phyloP scores from a whole-genome alignment of 2,113 vertebrate genomes.

The Glaucomys volans region DNA sequence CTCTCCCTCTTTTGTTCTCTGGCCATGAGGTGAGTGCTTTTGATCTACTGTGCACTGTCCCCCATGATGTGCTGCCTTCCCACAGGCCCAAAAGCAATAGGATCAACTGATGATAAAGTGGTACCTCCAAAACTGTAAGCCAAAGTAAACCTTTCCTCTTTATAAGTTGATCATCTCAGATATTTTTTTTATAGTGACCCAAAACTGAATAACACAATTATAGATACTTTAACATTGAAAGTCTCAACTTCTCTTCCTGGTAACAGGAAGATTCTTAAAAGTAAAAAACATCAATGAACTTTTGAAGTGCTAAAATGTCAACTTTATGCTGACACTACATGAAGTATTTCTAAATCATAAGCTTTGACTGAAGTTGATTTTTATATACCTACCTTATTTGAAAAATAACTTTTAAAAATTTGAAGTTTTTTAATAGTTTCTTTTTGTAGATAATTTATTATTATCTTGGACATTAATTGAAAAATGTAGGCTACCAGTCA shows the following conservation, averaged over 20 bases:
- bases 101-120: background rate
- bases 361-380: background rate
- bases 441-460: background rate
- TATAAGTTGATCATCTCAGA: background rate
- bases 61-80: background rate
- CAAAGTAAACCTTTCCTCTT: background rate
- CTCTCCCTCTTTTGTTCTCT: background rate
- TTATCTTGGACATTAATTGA: background rate
- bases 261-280: background rate
- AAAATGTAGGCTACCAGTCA: background rate
- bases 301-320: background rate
- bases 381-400: background rate
- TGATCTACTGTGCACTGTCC: accelerated
- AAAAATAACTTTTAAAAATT: slow-evolving; percentile 50
- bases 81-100: background rate
- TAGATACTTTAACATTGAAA: background rate
- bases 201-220: background rate
- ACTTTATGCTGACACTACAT: background rate
- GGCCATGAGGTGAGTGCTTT: background rate
- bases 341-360: background rate
- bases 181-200: background rate
- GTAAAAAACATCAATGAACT: background rate
- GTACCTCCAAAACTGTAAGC: background rate
- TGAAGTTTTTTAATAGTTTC: background rate
- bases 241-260: background rate